Percentiles rank a stretch among this genome's conserved stretches.
phyloP scores from a whole-genome alignment of 2,113 vertebrate genomes.

The Phalacrocorax aristotelis region DNA sequence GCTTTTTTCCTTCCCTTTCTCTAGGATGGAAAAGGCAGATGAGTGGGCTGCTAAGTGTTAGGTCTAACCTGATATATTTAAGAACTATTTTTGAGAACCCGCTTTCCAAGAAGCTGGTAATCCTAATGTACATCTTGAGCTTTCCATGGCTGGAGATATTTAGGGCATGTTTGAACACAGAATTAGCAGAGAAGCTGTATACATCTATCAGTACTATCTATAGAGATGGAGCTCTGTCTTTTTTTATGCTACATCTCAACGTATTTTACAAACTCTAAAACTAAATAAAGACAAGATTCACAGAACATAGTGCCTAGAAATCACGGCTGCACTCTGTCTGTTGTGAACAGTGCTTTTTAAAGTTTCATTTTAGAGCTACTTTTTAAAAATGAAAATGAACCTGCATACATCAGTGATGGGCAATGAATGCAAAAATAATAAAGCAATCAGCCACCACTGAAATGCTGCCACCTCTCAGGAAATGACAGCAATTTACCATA shows the following conservation, averaged over 20 bases:
- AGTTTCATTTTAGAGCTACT: not conserved
- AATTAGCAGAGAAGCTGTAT: not conserved
- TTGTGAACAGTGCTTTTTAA: not conserved
- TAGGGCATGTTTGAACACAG: not conserved
- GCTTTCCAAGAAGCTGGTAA: not conserved
- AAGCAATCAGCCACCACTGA: slow-evolving; percentile 43
- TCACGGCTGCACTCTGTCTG: not conserved
- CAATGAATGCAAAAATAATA: slow-evolving; percentile 54
- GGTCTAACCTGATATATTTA: not conserved
- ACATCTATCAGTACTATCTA: not conserved
- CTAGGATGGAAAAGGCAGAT: not conserved
- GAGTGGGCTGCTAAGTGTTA: not conserved
- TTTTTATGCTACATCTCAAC: not conserved
- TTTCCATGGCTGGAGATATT: not conserved
- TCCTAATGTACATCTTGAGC: not conserved
- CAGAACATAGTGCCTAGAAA: not conserved
- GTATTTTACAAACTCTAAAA: not conserved
- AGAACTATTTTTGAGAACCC: not conserved
- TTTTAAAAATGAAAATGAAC: slow-evolving; percentile 36
- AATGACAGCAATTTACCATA: slow-evolving; percentile 19
- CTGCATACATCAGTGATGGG: not conserved
- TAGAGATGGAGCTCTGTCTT: not conserved
- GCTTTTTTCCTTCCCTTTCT: not conserved
- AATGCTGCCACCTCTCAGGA: slow-evolving; percentile 25
- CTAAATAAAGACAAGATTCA: not conserved